Conservation (phyloP, 2,888 invertebrate species). For the Monopis laevigella region DNA sequence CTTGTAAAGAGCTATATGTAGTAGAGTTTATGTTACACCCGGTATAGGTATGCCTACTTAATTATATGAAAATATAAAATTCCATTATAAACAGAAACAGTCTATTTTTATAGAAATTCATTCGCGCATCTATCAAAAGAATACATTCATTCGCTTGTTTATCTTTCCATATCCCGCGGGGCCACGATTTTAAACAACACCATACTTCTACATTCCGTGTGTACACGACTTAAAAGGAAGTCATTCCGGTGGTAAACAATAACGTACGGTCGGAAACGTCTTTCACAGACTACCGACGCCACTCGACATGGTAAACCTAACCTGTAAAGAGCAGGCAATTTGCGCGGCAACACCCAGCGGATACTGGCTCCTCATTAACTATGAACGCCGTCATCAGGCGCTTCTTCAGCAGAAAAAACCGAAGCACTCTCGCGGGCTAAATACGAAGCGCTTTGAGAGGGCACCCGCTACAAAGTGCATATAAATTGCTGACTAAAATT, state of each 20-base stretch:
- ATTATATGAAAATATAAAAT: no score
- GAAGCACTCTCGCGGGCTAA: slow-evolving; percentile 52
- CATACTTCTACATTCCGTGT: slow-evolving; percentile 23
- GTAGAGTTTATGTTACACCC: no score
- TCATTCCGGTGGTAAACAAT: slow-evolving; percentile 58
- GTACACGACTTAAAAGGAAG: slow-evolving; percentile 47
- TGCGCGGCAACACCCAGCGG: slow-evolving; percentile 51
- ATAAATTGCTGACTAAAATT: slow-evolving; percentile 60
- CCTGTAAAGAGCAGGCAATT: slow-evolving; percentile 56
- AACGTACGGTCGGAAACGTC: slow-evolving; percentile 50
- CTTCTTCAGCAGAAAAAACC: slow-evolving; percentile 59
- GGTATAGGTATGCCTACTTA: no score
- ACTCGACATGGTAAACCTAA: slow-evolving; percentile 45
- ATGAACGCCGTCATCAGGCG: slow-evolving; percentile 63
- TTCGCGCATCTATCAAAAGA: background rate
- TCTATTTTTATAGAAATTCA: no score
- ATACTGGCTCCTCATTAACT: slow-evolving; percentile 64
- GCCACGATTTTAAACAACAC: slow-evolving; percentile 9
- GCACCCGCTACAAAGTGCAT: slow-evolving; percentile 59
- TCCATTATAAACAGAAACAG: no score
- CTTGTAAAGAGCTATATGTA: no score
- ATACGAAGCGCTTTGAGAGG: slow-evolving; percentile 50
- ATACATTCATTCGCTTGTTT: background rate
- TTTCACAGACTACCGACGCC: slow-evolving; percentile 45
- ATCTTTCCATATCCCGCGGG: background rate